A percentile compares a stretch with the other conserved stretches of the same genome.
Conservation (phyloP, 2,888 invertebrate species). For the Orchestes rusci region DNA sequence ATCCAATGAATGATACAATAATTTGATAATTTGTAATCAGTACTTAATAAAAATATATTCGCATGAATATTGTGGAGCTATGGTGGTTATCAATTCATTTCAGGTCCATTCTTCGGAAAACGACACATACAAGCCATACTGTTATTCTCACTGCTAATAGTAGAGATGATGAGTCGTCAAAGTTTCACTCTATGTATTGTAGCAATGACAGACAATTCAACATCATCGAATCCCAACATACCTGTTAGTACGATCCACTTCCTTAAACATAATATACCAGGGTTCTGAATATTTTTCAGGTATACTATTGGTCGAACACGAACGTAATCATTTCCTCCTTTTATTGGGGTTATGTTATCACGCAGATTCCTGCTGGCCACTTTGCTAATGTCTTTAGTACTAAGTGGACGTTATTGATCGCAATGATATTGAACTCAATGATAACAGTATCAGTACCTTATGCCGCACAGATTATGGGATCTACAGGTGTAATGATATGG, state of each 20-base stretch:
- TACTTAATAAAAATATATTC: too few relatives aligned
- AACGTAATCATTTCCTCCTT: conserved; percentile 62
- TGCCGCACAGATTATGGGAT: conserved; percentile 54
- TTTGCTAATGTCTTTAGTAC: conserved; percentile 67
- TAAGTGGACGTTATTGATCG: conserved; percentile 53
- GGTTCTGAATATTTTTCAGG: conserved; percentile 33
- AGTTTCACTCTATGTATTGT: conserved; percentile 8
- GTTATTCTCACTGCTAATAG: too few relatives aligned
- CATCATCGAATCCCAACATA: conserved; percentile 19
- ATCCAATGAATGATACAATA: too few relatives aligned
- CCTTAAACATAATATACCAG: not conserved
- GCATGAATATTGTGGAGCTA: too few relatives aligned
- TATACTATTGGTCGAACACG: conserved; percentile 49
- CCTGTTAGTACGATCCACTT: conserved; percentile 37
- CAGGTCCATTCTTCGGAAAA: too few relatives aligned
- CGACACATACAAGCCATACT: too few relatives aligned
- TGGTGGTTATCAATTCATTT: too few relatives aligned
- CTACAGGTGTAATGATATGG: conserved; percentile 54
- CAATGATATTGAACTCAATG: conserved; percentile 54
- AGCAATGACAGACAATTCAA: conserved; percentile 13
- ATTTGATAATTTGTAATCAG: too few relatives aligned
- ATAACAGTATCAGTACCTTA: conserved; percentile 54
- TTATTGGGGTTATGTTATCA: conserved; percentile 69
- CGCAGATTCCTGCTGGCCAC: conserved; percentile 63
- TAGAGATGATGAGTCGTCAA: conserved; percentile 7